Conservation (phyloP, 2,113 vertebrate genomes). For the Gulo gulo region DNA sequence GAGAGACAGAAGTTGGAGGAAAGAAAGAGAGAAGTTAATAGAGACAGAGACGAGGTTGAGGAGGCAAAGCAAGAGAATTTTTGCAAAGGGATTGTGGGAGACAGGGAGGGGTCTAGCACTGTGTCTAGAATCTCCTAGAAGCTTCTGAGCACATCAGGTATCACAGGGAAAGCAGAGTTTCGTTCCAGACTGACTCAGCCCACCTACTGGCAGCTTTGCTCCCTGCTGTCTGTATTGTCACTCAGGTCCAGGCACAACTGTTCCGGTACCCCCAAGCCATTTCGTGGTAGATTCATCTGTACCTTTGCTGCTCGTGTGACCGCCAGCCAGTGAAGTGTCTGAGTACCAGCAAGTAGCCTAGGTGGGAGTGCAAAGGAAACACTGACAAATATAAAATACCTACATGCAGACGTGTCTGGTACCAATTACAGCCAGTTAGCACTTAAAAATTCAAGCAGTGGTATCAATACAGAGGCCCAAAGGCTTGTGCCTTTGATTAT, state of each 20-base stretch:
- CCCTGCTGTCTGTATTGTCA: background rate
- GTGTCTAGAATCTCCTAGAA: background rate
- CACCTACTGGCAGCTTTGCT: background rate
- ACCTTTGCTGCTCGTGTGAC: background rate
- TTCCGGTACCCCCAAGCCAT: background rate
- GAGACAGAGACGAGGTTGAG: background rate
- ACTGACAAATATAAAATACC: slow-evolving; percentile 49
- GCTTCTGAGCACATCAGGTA: slow-evolving; percentile 11
- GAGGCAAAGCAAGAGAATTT: background rate
- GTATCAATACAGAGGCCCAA: background rate
- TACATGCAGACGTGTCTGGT: slow-evolving; percentile 36
- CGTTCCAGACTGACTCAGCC: background rate
- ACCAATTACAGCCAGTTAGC: slow-evolving; percentile 53
- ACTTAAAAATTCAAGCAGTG: background rate
- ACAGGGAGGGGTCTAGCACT: background rate
- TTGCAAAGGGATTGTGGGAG: slow-evolving; percentile 9
- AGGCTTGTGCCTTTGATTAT: slow-evolving; percentile 61
- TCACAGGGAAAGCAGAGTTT: slow-evolving; percentile 28
- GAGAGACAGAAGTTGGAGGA: background rate
- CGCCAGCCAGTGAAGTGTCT: background rate
- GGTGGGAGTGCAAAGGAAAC: slow-evolving; percentile 48
- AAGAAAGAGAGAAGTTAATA: background rate
- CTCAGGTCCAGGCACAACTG: slow-evolving; percentile 7
- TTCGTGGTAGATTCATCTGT: background rate
- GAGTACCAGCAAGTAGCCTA: slow-evolving; percentile 15